A percentile compares a stretch with the other conserved stretches of the same genome.
phyloP scores from a whole-genome alignment of 2,888 invertebrate species.

The Molanna angustata region DNA sequence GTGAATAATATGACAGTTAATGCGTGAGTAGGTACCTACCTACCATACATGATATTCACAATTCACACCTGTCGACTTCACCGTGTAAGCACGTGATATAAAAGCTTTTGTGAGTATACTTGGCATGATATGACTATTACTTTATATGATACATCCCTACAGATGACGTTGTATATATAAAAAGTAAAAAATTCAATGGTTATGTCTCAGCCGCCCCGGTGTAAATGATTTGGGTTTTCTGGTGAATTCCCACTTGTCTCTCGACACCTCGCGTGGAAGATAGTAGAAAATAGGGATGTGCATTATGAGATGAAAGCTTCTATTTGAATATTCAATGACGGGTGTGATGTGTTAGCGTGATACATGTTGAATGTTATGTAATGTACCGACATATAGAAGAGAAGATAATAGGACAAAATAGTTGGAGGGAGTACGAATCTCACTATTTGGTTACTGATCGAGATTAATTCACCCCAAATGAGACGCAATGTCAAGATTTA shows the following conservation, averaged over 20 bases:
- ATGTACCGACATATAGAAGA: no score
- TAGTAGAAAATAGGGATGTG: not conserved
- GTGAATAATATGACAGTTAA: constrained; percentile 5
- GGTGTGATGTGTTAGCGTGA: constrained; percentile 19
- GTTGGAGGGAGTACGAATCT: no score
- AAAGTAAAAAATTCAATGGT: no score
- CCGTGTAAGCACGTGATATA: not conserved
- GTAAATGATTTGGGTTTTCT: no score
- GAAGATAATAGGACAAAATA: no score
- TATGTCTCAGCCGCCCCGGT: no score
- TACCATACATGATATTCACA: constrained; percentile 2
- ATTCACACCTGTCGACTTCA: constrained; percentile 15
- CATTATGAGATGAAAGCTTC: not conserved
- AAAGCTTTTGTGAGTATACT: constrained; percentile 9
- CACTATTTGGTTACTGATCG: no score
- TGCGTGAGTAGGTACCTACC: no score
- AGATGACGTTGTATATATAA: not conserved
- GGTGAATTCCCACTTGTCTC: no score
- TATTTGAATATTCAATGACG: constrained; percentile 18
- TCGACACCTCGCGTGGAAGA: no score
- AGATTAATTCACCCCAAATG: no score
- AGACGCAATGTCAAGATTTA: no score
- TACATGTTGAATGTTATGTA: constrained; percentile 3
- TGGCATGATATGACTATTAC: constrained; percentile 10
- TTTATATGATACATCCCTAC: not conserved